Conservation (phyloP, 2,797 vertebrate genomes). For the Dermochelys coriacea region DNA sequence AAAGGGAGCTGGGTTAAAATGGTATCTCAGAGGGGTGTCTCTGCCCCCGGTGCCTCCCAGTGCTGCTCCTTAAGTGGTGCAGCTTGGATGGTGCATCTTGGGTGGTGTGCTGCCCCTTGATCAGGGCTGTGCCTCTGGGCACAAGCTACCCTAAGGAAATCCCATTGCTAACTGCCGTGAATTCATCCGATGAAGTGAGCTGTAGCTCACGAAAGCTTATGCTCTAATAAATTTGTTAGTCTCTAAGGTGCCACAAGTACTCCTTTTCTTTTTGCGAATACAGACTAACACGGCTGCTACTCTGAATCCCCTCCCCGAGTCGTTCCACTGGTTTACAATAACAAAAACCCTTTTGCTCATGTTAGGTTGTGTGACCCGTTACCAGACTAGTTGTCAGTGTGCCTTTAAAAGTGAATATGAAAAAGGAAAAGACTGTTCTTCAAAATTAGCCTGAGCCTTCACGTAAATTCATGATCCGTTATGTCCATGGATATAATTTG, state of each 20-base stretch:
- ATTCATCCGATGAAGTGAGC: too few relatives aligned
- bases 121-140: not conserved
- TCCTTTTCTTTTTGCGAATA: too few relatives aligned
- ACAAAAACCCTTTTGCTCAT: not conserved
- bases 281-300: too few relatives aligned
- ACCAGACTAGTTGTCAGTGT: not conserved
- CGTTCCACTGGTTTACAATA: not conserved
- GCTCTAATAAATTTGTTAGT: too few relatives aligned
- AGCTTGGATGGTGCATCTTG: not conserved
- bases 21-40: not conserved
- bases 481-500: not conserved
- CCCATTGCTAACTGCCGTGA: not conserved
- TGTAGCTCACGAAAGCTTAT: too few relatives aligned
- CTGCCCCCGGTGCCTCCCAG: too few relatives aligned
- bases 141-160: not conserved
- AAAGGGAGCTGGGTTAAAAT: not conserved
- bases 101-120: not conserved
- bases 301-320: not conserved
- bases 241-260: too few relatives aligned
- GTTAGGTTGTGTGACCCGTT: not conserved
- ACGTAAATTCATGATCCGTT: not conserved
- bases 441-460: not conserved
- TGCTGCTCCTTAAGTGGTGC: not conserved
- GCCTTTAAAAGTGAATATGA: not conserved
- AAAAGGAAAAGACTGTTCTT: not conserved